Percentiles rank a stretch among this genome's conserved stretches.
Conservation (phyloP, 2,113 vertebrate genomes). For the Arvicanthis niloticus region DNA sequence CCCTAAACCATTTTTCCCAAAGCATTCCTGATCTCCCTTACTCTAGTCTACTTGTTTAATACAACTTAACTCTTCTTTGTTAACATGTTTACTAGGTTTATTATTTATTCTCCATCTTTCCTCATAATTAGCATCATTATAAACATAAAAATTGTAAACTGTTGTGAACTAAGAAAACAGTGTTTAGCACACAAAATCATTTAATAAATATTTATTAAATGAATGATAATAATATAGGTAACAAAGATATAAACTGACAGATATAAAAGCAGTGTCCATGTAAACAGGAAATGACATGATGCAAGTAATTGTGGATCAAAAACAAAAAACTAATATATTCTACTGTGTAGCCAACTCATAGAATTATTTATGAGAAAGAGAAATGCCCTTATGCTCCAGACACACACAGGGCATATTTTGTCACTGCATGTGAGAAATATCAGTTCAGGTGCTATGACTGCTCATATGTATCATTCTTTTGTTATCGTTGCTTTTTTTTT, state of each 20-base stretch:
- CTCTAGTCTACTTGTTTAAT: neutral
- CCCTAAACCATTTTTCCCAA: neutral
- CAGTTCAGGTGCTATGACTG: neutral
- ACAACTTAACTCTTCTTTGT: neutral
- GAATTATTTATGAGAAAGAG: conserved; percentile 16
- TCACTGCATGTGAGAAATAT: conserved; percentile 32
- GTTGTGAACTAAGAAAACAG: neutral
- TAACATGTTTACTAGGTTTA: neutral
- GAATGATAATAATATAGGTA: neutral
- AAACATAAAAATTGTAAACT: neutral
- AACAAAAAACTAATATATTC: conserved; percentile 7
- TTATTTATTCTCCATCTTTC: neutral
- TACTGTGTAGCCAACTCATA: neutral
- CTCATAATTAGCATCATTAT: neutral
- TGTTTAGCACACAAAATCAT: neutral
- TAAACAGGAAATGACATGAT: neutral
- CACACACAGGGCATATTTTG: neutral
- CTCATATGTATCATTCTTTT: conserved; percentile 37
- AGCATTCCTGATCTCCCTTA: neutral
- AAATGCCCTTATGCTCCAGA: neutral
- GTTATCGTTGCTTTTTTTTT: conserved; percentile 5
- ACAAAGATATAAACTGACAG: neutral
- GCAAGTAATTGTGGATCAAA: neutral
- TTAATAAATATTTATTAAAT: conserved; percentile 22
- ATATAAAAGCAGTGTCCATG: neutral